These are phyloP conservation scores for Cryptoprocta ferox DNA, from an alignment of 2,797 vertebrate species.

Conservation along the genomic window DNA sequence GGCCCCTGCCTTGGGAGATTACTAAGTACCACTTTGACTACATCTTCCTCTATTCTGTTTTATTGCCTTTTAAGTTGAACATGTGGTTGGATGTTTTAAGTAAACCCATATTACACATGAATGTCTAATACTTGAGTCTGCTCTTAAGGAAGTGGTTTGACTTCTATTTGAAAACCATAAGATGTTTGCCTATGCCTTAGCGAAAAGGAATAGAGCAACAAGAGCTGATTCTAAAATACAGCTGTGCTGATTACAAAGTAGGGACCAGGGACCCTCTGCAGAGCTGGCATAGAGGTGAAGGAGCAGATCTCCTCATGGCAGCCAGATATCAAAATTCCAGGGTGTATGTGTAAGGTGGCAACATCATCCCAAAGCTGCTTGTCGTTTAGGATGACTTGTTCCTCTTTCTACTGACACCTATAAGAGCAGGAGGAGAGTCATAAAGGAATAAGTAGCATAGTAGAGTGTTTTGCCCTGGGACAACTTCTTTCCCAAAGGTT, in stretches of 20 bases:
- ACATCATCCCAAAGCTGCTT: neutral
- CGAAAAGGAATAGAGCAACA: neutral
- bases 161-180: neutral
- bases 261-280: neutral
- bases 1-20: neutral
- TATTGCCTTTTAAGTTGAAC: neutral
- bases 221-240: neutral
- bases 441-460: neutral
- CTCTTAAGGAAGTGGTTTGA: conserved; percentile 37
- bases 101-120: neutral
- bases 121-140: neutral
- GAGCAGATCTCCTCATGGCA: neutral
- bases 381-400: neutral
- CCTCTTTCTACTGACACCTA: neutral
- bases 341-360: neutral
- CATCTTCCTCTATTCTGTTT: neutral
- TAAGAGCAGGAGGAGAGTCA: neutral
- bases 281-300: neutral
- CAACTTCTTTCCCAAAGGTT: neutral
- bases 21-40: neutral
- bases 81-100: neutral
- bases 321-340: neutral
- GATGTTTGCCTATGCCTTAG: neutral
- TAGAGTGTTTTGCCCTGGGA: neutral
- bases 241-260: neutral